phyloP scores from a whole-genome alignment of 1,140 invertebrate genomes.

The Asbolus verrucosus region DNA sequence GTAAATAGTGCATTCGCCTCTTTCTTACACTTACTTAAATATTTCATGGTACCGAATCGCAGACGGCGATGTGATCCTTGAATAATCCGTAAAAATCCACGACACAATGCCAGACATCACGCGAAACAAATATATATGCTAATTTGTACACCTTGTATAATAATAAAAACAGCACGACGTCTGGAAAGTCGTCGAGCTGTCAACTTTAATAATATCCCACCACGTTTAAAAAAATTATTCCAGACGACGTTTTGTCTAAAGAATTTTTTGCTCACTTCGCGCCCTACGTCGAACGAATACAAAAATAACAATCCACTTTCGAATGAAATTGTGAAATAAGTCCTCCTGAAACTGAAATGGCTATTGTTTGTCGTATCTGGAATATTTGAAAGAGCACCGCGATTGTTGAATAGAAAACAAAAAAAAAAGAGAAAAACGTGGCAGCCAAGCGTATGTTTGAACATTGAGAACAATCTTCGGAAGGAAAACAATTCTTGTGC shows the following conservation, averaged over 20 bases:
- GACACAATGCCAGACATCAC: neutral
- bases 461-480: constrained; percentile 38
- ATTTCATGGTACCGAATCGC: too few relatives aligned
- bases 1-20: neutral
- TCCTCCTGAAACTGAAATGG: constrained; percentile 26
- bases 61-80: neutral
- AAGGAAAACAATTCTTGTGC: constrained; percentile 44
- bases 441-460: constrained; percentile 40
- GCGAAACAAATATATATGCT: constrained; percentile 33
- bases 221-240: constrained; percentile 12
- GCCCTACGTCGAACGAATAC: neutral
- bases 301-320: constrained; percentile 11
- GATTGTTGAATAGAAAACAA: constrained; percentile 25
- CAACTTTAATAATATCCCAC: constrained; percentile 9
- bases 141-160: constrained; percentile 27
- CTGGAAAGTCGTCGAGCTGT: constrained; percentile 5
- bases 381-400: constrained; percentile 29
- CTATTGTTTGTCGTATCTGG: constrained; percentile 37
- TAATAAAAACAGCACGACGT: constrained; percentile 24
- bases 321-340: constrained; percentile 25
- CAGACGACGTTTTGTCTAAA: too few relatives aligned
- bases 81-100: constrained; percentile 1
- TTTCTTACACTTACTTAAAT: neutral
- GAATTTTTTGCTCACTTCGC: too few relatives aligned
- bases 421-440: constrained; percentile 23